phyloP scores from a whole-genome alignment of 2,888 invertebrate species.

The Erpobdella octoculata region DNA sequence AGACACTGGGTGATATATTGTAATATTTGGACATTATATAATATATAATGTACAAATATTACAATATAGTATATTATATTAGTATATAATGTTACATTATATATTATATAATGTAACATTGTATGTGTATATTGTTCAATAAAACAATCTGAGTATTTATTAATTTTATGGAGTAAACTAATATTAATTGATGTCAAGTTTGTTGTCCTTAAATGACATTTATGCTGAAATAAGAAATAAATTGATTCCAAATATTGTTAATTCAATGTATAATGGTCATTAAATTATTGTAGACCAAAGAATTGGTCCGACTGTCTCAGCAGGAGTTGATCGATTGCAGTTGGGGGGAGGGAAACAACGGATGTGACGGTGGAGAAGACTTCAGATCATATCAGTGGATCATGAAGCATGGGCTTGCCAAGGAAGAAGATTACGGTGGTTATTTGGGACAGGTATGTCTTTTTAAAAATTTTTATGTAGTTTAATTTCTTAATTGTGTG shows the following conservation, averaged over 20 bases:
- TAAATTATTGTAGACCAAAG: constrained; percentile 54
- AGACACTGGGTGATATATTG: no score
- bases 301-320: constrained; percentile 75
- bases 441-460: constrained; percentile 72
- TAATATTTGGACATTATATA: no score
- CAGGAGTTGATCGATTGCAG: constrained; percentile 91
- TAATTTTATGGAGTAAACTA: no score
- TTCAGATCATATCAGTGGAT: constrained; percentile 87
- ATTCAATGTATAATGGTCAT: not conserved
- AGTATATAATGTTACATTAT: no score
- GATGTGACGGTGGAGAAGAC: constrained; percentile 95
- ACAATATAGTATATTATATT: no score
- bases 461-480: no score
- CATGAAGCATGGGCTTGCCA: constrained; percentile 75
- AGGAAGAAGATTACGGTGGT: constrained; percentile 82
- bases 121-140: no score
- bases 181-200: not conserved
- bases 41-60: no score
- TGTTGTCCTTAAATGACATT: not conserved
- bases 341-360: constrained; percentile 84
- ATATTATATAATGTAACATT: no score
- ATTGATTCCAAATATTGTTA: not conserved
- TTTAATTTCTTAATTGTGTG: no score
- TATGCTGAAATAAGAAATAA: not conserved
- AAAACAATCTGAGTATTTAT: no score